Conservation (phyloP, 23 tunicate species). For the Phallusia fumigata region DNA sequence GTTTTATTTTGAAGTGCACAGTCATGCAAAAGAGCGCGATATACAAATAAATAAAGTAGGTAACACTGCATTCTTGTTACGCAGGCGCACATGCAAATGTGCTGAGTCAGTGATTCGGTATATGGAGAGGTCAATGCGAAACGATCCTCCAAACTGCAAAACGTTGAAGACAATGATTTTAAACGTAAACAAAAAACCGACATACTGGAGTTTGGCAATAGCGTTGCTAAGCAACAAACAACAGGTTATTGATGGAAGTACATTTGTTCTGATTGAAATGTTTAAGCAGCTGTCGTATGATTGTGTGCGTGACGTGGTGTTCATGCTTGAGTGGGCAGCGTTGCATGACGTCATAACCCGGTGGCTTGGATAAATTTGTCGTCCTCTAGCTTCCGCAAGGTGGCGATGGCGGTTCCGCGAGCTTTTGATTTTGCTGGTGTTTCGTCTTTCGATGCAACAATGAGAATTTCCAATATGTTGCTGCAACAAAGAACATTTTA, state of each 20-base stretch:
- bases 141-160: neutral
- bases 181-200: neutral
- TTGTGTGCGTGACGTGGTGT: constrained; percentile 4
- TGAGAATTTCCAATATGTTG: constrained; percentile 82
- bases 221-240: neutral
- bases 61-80: constrained; percentile 1
- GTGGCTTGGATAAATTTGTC: constrained; percentile 96
- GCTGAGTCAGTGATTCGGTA: neutral
- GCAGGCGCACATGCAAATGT: neutral
- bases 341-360: constrained; percentile 30
- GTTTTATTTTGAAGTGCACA: constrained; percentile 9
- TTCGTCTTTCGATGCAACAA: constrained; percentile 56
- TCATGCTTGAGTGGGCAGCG: neutral
- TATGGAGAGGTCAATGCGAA: neutral
- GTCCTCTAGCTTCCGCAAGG: constrained; percentile 58
- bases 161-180: neutral
- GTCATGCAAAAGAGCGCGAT: neutral
- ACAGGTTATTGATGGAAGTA: neutral
- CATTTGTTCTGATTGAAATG: neutral
- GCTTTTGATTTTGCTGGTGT: constrained; percentile 42
- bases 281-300: neutral
- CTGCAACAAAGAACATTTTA: constrained; percentile 29
- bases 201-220: neutral
- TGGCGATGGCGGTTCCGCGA: constrained; percentile 39
- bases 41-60: constrained; percentile 7